Evolutionary conservation across 2,797 vertebrate genomes (phyloP).

Genomic region (Cirrhinus mrigala): DNA sequence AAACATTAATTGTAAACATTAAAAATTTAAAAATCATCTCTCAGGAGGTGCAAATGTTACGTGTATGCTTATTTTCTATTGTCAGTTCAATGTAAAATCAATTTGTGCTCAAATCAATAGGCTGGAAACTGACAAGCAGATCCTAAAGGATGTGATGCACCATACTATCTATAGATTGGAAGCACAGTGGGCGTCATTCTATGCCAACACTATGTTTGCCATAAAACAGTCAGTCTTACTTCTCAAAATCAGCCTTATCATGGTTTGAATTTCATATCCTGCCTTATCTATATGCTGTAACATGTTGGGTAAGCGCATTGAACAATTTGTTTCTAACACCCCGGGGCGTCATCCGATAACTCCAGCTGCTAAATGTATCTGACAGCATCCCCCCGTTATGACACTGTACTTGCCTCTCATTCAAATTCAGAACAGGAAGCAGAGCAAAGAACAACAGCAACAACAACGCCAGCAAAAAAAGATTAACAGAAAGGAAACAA

Average conservation of each 20-base stretch:
- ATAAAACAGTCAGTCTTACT: slow-evolving; percentile 5
- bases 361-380: slow-evolving; percentile 62
- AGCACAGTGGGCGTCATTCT: slow-evolving; percentile 16
- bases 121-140: slow-evolving; percentile 38
- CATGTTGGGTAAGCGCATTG: slow-evolving; percentile 31
- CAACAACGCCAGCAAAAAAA: background rate
- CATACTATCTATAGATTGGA: slow-evolving; percentile 7
- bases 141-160: slow-evolving; percentile 5
- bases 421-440: slow-evolving; percentile 56
- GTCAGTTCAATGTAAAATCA: slow-evolving; percentile 18
- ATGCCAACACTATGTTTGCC: slow-evolving; percentile 21
- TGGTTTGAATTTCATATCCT: slow-evolving; percentile 49
- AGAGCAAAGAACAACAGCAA: slow-evolving; percentile 39
- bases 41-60: background rate
- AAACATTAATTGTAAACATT: background rate
- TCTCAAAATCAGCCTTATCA: slow-evolving; percentile 37
- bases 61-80: background rate
- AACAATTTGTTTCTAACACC: slow-evolving; percentile 54
- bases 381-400: slow-evolving; percentile 59
- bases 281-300: slow-evolving; percentile 41
- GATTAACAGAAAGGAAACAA: slow-evolving; percentile 26
- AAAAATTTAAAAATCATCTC: background rate
- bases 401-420: slow-evolving; percentile 50
- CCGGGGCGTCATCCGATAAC: slow-evolving; percentile 51
- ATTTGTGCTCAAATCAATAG: slow-evolving; percentile 36